Evolutionary conservation across 2,797 vertebrate genomes (phyloP), one percentile per base, ranked within the genome.

Genomic region (Synanceia verrucosa): DNA sequence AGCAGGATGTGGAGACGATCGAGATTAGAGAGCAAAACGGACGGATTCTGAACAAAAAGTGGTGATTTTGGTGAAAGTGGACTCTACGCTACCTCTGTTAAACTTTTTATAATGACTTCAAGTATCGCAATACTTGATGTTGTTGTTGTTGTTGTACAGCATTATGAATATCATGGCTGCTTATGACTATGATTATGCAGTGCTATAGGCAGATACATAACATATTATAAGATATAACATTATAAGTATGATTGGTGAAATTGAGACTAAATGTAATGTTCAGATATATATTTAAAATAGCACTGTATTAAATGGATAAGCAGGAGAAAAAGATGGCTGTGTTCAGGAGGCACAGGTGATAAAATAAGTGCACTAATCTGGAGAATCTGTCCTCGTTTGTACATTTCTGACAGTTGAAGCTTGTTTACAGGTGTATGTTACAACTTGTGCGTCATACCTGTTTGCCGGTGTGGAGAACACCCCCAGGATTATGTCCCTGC

Each of bases 401-500:
- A 53, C 36, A 36, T 31, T 51, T 47, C 14, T 57, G 2, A 48
- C 14, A 33, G 29, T 14, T 23, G 23, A 3, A 34, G 21, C 21
- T 21, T 51, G 21, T 43, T 70, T 33, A 16, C 10, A n/a, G 9
- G 34, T 34, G 6, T 18, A 6, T n/a, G 39, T 70, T 8, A 29
- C n/a, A n/a, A n/a, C n/a, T n/a, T n/a, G 36, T 7, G 12, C 48
- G 46, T 53, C 6, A 43, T 86, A 98, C 97, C 97, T 99, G 95
- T 99, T 99, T 21, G 95, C 69, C 0, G 97, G 97, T 0, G 97
- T 99, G 75, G 97, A 99, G 90, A 99, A 99, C 62, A 98, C 94
- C 0, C 95, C 97, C 8, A 99, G 93, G 74, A 99, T 93, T 70
- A 97, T 93, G 0, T 96, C 95, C 21, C 95, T 94, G 79, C 97